A percentile compares a stretch with the other conserved stretches of the same genome.
phyloP scores from a whole-genome alignment of 2,797 vertebrate genomes.

The Bufotes viridis region DNA sequence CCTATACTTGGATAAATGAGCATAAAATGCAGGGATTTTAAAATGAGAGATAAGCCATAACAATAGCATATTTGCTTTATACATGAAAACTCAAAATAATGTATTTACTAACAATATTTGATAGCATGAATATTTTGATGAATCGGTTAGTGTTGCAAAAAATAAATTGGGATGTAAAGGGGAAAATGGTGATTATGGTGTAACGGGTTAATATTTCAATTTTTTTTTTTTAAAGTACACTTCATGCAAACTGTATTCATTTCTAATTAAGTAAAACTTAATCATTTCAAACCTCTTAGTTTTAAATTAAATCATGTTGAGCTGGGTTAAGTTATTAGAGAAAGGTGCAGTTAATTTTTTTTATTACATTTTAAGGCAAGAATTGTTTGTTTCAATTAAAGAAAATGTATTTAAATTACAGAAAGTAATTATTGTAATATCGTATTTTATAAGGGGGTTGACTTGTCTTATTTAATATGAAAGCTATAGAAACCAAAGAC shows the following conservation, averaged over 20 bases:
- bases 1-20: neutral
- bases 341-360: slow-evolving; percentile 57
- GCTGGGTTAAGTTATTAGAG: slow-evolving; percentile 60
- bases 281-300: slow-evolving; percentile 58
- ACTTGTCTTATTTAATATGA: slow-evolving; percentile 25
- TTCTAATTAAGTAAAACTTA: slow-evolving; percentile 57
- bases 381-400: slow-evolving; percentile 62
- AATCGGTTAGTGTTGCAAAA: neutral
- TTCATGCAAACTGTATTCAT: slow-evolving; percentile 39
- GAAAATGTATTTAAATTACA: slow-evolving; percentile 44
- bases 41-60: neutral
- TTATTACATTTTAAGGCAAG: slow-evolving; percentile 59
- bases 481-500: slow-evolving; percentile 16
- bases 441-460: slow-evolving; percentile 11
- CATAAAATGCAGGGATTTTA: neutral
- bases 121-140: neutral
- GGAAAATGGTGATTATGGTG: neutral
- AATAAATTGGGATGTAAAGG: neutral
- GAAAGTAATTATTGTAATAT: slow-evolving; percentile 55
- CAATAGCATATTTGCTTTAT: neutral
- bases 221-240: slow-evolving; percentile 32
- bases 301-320: slow-evolving; percentile 60
- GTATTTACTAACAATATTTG: neutral
- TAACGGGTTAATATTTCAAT: slow-evolving; percentile 32
- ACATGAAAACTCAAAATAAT: neutral